These are phyloP conservation scores for Tragulus kanchil DNA, from an alignment of 2,113 vertebrate species.

Conservation along the genomic window DNA sequence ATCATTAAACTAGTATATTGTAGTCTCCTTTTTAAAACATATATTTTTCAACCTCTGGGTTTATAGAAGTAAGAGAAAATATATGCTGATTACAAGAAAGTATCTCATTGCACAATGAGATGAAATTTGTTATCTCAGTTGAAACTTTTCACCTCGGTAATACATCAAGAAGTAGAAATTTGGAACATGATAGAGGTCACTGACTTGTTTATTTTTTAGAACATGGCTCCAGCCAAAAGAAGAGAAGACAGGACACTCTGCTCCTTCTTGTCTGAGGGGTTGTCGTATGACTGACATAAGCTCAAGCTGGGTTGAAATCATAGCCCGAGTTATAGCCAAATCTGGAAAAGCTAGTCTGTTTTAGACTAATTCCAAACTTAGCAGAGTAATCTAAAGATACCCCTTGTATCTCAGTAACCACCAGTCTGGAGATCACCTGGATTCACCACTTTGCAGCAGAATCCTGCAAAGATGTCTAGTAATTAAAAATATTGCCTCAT, in stretches of 20 bases:
- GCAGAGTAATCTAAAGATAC: background rate
- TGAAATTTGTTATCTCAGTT: background rate
- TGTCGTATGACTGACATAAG: background rate
- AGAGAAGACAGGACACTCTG: background rate
- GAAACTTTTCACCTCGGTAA: background rate
- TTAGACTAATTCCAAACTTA: background rate
- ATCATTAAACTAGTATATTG: background rate
- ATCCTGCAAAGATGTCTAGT: background rate
- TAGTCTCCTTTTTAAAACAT: background rate
- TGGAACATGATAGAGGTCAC: background rate
- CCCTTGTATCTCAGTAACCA: background rate
- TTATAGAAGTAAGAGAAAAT: background rate
- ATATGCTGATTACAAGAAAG: background rate
- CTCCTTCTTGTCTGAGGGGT: background rate
- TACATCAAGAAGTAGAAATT: background rate
- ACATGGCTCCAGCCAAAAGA: background rate
- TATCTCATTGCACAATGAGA: background rate
- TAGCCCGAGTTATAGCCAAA: rapidly evolving
- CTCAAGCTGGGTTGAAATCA: background rate
- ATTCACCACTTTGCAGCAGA: background rate
- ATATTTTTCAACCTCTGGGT: background rate
- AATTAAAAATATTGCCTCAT: background rate
- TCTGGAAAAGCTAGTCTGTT: rapidly evolving
- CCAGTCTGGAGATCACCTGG: rapidly evolving
- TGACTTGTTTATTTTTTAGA: background rate